Conservation (phyloP, 1,140 invertebrate species). For the Neodiprion fabricii region DNA sequence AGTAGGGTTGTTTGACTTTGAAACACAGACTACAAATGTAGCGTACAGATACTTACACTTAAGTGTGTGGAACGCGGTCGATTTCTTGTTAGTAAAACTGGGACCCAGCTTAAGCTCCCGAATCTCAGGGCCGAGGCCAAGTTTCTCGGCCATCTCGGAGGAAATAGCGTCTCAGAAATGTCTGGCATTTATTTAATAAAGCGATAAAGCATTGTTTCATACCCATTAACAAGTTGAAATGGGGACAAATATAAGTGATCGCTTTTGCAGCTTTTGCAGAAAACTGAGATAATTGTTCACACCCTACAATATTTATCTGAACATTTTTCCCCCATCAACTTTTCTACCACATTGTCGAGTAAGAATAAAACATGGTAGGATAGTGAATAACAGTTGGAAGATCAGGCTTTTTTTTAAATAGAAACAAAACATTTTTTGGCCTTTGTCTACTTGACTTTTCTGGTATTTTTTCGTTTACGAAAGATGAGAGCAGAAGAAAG, state of each 20-base stretch:
- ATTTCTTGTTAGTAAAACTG: constrained; percentile 77
- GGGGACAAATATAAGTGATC: neutral
- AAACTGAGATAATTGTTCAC: neutral
- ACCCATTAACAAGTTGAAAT: neutral
- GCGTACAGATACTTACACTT: constrained; percentile 74
- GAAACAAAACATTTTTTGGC: neutral
- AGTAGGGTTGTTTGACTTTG: neutral
- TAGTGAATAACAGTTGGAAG: neutral
- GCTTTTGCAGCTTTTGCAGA: neutral
- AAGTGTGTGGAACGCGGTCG: constrained; percentile 81
- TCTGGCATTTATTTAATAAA: neutral
- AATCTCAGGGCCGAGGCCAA: constrained; percentile 77
- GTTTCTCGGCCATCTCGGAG: constrained; percentile 72
- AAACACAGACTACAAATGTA: neutral
- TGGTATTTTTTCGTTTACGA: too few relatives aligned
- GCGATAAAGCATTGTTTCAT: neutral
- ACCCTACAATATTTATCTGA: neutral
- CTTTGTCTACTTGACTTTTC: neutral
- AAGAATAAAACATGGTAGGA: neutral
- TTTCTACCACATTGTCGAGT: neutral
- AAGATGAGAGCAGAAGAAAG: neutral
- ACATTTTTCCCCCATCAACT: neutral
- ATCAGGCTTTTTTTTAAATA: neutral
- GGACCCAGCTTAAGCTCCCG: constrained; percentile 83
- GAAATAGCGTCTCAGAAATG: neutral